Evolutionary conservation across 2,797 vertebrate species (phyloP).

Genomic region (Ptychobarbus kaznakovi): DNA sequence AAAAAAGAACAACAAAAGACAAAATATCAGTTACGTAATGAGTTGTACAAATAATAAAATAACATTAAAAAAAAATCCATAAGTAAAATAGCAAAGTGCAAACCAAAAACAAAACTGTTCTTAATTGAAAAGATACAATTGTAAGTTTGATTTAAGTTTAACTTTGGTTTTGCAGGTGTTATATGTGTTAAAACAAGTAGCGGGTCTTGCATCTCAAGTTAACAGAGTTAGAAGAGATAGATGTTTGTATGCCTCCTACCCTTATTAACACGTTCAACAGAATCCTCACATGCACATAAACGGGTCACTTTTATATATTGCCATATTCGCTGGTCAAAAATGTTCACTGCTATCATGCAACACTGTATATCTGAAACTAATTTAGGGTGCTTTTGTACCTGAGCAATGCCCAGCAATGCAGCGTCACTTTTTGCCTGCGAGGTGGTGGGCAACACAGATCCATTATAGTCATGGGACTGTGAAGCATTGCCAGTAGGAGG

Average conservation of each 20-base stretch:
- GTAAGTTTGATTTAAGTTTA: slow-evolving; percentile 43
- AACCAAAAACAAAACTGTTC: slow-evolving; percentile 4
- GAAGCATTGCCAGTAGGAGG: slow-evolving; percentile 72
- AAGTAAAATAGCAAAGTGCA: slow-evolving; percentile 9
- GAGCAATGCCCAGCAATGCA: slow-evolving; percentile 77
- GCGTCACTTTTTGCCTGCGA: slow-evolving; percentile 82
- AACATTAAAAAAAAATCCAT: not conserved
- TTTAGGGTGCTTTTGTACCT: slow-evolving; percentile 76
- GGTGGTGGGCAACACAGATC: slow-evolving; percentile 76
- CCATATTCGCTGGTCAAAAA: not conserved
- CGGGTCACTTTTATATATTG: not conserved
- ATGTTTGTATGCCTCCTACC: slow-evolving; percentile 21
- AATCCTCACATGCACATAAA: not conserved
- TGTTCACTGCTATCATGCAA: not conserved
- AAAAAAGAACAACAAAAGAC: slow-evolving; percentile 48
- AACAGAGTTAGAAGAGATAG: slow-evolving; percentile 22
- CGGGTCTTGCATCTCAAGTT: slow-evolving; percentile 15
- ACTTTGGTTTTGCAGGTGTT: slow-evolving; percentile 42
- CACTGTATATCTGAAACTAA: slow-evolving; percentile 18
- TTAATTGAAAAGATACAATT: slow-evolving; percentile 10
- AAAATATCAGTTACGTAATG: slow-evolving; percentile 54
- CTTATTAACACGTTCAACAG: not conserved
- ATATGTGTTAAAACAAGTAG: slow-evolving; percentile 34
- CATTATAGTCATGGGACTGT: slow-evolving; percentile 79
- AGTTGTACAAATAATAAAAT: slow-evolving; percentile 39